Base-by-base conservation (phyloP, 2,113 vertebrate genomes). In the Pangasianodon hypophthalmus region DNA sequence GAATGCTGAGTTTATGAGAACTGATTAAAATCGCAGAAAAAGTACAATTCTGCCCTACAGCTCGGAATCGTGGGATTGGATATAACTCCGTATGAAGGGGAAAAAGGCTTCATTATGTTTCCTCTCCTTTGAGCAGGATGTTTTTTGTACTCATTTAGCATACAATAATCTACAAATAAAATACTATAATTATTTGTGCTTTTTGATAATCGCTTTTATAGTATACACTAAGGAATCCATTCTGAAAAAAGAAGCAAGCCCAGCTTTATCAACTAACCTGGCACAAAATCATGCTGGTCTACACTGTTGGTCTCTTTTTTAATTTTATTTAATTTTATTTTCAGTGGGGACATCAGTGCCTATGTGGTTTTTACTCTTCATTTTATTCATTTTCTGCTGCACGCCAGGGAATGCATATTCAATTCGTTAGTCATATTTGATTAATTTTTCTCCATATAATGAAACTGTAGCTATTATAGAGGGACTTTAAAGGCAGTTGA, bases 371-470 rank as follows among this genome's bases (percentile, higher is more conserved):
- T 89, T 80, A 75, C 37, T 85, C 32, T 77, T 77, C 32, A 29
- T 89, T 89, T 85, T 79, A 85, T 79, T 85, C 69, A 85, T 89
- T 64, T 85, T 67, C 54, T 79, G 83, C 56, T 29, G 84, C 83
- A 64, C 83, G 32, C 83, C 56, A 73, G 71, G 88, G 69, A 79
- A 71, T 37, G 83, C 56, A 44, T 58, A 90, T 90, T 88, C 73
- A 84, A 90, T 90, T 88, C 89, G 37, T 88, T 90, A 85, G 86
- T 77, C 41, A 88, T 85, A 90, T 85, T 86, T 60, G 84, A 91
- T 87, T 82, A 84, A 46, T 64, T 88, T 67, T 88, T 46, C 71
- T 44, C 88, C 83, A 75, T 89, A 88, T 84, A 84, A 88, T 84
- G 86, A 89, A 87, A 91, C 48, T 32, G 69, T 67, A 52, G 73